Percentiles rank a stretch among this genome's conserved stretches.
Conservation (phyloP, 2,797 vertebrate genomes). For the Natrix natrix region DNA sequence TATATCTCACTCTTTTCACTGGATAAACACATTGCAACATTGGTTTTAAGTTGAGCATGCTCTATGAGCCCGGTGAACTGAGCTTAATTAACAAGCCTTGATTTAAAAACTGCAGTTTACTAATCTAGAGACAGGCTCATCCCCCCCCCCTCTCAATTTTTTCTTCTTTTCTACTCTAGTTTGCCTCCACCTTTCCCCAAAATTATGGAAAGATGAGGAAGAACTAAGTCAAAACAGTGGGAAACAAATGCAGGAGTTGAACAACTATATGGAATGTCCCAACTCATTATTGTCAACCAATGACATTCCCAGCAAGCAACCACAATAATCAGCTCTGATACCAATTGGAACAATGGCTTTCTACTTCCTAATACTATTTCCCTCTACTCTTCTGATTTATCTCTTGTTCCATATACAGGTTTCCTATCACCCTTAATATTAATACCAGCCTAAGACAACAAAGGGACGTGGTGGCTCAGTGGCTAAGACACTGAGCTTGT, state of each 20-base stretch:
- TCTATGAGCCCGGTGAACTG: neutral
- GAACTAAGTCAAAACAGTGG: neutral
- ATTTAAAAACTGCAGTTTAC: neutral
- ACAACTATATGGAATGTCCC: neutral
- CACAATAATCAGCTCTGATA: neutral
- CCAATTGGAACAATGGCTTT: neutral
- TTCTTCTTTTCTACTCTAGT: neutral
- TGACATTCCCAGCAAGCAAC: slow-evolving; percentile 4
- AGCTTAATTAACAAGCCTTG: neutral
- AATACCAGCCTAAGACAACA: neutral
- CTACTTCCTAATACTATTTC: neutral
- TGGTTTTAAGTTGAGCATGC: neutral
- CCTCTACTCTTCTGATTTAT: neutral
- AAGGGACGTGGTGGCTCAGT: too few relatives aligned
- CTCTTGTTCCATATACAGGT: neutral
- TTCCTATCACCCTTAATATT: neutral
- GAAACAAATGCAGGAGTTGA: neutral
- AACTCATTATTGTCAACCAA: neutral
- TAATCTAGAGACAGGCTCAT: neutral
- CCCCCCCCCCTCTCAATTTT: neutral
- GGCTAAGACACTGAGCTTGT: too few relatives aligned
- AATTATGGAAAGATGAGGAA: neutral
- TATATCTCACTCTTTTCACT: neutral
- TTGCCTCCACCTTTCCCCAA: neutral
- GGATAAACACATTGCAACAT: neutral